Percentiles rank a stretch among this genome's conserved stretches.
These are phyloP conservation scores for Cyprinodon diabolis DNA, from an alignment of 2,797 vertebrate species.

Conservation along the genomic window DNA sequence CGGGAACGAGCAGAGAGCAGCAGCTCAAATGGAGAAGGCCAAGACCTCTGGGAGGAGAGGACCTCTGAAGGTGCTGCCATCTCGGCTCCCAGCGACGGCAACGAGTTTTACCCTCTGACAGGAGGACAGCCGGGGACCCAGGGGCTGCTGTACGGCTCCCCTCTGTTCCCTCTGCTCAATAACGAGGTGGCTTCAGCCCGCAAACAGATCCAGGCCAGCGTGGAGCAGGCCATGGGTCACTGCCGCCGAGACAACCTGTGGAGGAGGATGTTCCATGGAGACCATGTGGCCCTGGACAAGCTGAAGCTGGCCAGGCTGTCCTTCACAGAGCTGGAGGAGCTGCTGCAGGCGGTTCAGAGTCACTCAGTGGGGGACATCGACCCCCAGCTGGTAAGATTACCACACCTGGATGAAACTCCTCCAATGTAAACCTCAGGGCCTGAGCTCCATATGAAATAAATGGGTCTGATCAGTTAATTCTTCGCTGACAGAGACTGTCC, in stretches of 20 bases:
- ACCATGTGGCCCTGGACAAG: conserved; percentile 92
- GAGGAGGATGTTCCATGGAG: conserved; percentile 95
- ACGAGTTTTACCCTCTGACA: conserved; percentile 76
- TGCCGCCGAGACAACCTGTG: conserved; percentile 96
- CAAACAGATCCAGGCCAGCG: conserved; percentile 88
- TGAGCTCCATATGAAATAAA: no score
- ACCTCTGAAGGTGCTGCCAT: conserved; percentile 6
- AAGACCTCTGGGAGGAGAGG: conserved; percentile 77
- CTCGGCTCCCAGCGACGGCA: conserved; percentile 67
- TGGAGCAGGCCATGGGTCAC: conserved; percentile 94
- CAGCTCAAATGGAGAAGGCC: conserved; percentile 55
- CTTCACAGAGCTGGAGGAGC: conserved; percentile 92
- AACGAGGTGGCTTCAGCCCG: conserved; percentile 88
- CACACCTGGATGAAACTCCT: no score
- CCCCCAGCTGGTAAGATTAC: conserved; percentile 88
- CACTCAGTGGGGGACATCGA: conserved; percentile 93
- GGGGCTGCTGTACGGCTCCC: conserved; percentile 82
- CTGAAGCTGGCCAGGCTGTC: conserved; percentile 92
- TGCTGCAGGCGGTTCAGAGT: conserved; percentile 92
- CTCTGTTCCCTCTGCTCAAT: conserved; percentile 89
- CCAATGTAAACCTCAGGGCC: no score
- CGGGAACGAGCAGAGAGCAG: conserved; percentile 74
- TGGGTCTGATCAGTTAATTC: no score
- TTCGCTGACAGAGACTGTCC: no score
- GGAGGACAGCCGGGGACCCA: conserved; percentile 50